Base-by-base conservation (phyloP, 1,140 invertebrate genomes). In the Helicorthomorpha holstii region DNA sequence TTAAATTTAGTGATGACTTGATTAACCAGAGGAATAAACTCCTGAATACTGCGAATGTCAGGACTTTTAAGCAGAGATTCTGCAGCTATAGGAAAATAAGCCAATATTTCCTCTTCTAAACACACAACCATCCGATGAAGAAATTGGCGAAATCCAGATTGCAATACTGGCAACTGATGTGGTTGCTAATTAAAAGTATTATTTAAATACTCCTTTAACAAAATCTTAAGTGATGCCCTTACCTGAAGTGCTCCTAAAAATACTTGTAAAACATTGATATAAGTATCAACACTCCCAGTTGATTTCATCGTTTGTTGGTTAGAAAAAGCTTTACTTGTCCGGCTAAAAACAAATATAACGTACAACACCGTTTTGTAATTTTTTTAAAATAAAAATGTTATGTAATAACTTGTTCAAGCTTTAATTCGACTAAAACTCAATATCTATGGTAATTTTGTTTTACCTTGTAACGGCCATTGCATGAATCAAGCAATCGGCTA, bases 101-200 rank as follows among this genome's bases (percentile, higher is more conserved):
- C 74, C n/a, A 78, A 56, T 14, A 78, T 63, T 57, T 76, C 73
- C 26, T 65, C 66, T 56, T 75, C 75, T 45, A 78, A 56, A 61
- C 76, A 78, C 21, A 78, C 74, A 4, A 78, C 72, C 67, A 78
- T 71, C 22, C 76, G 65, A 59, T 78, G 76, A 47, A 78, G 61
- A 57, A 72, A 74, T 61, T 77, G 74, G 2, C 75, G 61, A 16
- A 78, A 66, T 21, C 71, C 66, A 61, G 58, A 61, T 47, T 67
- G 63, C 3, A 71, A 46, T 1, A 60, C 49, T 23, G 55, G 49
- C 45, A 60, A 49, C 42, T 65, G 58, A 38, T 63, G 58, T 16
- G 57, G 58, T 27, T 61, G 50, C 62, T 64, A 50, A 12, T 27
- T 42, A 49, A 48, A 57, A 47, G 46, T 24, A 34, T 34, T 14